phyloP scores from a whole-genome alignment of 2,113 vertebrate species.

The Pseudois nayaur region DNA sequence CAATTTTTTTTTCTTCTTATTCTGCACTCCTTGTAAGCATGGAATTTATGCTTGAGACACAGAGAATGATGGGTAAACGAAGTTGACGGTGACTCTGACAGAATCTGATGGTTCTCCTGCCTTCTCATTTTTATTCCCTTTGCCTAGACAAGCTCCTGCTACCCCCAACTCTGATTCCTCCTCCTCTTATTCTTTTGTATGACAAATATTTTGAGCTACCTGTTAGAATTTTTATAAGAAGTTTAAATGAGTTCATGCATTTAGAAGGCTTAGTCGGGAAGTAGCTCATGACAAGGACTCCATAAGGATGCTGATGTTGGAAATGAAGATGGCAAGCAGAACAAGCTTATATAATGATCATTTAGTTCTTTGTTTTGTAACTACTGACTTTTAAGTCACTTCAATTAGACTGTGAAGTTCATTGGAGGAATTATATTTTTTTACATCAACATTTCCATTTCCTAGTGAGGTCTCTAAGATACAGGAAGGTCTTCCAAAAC shows the following conservation, averaged over 20 bases:
- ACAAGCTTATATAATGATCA: not conserved
- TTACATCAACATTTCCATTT: not conserved
- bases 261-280: not conserved
- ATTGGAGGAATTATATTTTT: not conserved
- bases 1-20: not conserved
- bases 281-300: not conserved
- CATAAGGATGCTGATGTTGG: not conserved
- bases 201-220: not conserved
- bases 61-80: not conserved
- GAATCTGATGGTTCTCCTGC: not conserved
- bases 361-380: not conserved
- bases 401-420: not conserved
- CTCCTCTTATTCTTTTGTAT: not conserved
- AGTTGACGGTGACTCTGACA: not conserved
- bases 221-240: not conserved
- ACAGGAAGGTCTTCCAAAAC: not conserved
- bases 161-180: not conserved
- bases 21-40: not conserved
- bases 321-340: not conserved
- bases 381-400: not conserved
- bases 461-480: not conserved
- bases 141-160: too few relatives aligned
- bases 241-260: not conserved
- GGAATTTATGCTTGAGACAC: not conserved
- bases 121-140: not conserved